Percentiles rank a stretch among this genome's conserved stretches.
Evolutionary conservation across 2,113 vertebrate species (phyloP).

Genomic region (Ptyas mucosa): DNA sequence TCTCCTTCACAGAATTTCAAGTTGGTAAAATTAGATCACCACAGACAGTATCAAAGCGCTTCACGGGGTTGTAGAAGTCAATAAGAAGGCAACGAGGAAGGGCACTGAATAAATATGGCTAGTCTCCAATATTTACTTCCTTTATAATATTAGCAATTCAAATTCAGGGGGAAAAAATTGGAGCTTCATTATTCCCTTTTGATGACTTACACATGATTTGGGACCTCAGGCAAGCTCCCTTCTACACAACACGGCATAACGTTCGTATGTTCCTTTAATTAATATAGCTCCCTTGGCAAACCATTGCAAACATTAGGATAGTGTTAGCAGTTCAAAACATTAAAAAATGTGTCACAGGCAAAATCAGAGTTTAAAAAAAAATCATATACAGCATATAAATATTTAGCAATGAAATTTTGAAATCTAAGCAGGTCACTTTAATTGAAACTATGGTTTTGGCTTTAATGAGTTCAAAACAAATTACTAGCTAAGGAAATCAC

Average conservation of each 20-base stretch:
- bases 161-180: not conserved
- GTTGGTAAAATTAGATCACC: not conserved
- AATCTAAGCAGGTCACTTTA: not conserved
- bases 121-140: not conserved
- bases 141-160: not conserved
- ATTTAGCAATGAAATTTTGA: not conserved
- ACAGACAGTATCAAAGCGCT: not conserved
- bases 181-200: not conserved
- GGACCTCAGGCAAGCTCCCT: not conserved
- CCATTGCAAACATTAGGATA: not conserved
- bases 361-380: not conserved
- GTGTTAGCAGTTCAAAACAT: not conserved
- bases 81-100: not conserved
- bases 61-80: not conserved
- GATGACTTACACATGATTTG: not conserved
- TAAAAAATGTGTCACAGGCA: not conserved
- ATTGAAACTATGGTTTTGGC: not conserved
- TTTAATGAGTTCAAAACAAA: not conserved
- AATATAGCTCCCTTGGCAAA: not conserved
- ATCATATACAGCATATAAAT: not conserved
- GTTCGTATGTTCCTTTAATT: not conserved
- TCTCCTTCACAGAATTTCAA: not conserved
- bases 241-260: not conserved
- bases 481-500: not conserved
- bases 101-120: not conserved